These are phyloP conservation scores for silkworm (Bombyx mori) DNA, from an alignment of 1,140 invertebrate genomes.

Conservation along the genomic window DNA sequence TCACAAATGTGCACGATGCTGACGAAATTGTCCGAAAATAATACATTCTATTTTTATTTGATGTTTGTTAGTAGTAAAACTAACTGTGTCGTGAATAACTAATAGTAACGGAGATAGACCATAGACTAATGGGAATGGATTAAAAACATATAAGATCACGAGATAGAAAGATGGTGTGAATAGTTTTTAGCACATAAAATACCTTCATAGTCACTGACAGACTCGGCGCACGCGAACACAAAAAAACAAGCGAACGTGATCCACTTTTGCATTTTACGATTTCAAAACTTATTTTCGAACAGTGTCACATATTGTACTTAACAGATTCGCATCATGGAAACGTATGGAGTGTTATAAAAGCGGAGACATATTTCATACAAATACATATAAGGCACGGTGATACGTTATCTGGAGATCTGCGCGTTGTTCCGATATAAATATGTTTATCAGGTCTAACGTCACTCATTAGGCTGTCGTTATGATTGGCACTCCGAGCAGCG, in stretches of 20 bases:
- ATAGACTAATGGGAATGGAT: no score
- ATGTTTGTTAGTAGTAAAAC: no score
- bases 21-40: no score
- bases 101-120: no score
- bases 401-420: conserved; percentile 51
- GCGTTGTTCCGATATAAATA: conserved; percentile 27
- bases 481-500: conserved; percentile 6
- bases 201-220: conserved; percentile 24
- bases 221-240: conserved; percentile 21
- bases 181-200: no score
- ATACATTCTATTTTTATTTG: no score
- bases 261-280: conserved; percentile 26
- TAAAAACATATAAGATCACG: no score
- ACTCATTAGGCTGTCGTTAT: conserved; percentile 18
- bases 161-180: no score
- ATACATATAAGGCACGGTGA: conserved; percentile 39
- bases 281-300: conserved; percentile 8
- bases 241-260: conserved; percentile 22
- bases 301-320: conserved; percentile 9
- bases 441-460: conserved; percentile 36
- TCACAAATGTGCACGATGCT: no score
- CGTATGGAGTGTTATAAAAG: conserved; percentile 6
- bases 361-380: conserved; percentile 21
- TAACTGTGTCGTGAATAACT: no score
- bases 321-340: conserved; percentile 4